Conservation (phyloP, 2,888 invertebrate genomes). For the Cephus sareptanus region DNA sequence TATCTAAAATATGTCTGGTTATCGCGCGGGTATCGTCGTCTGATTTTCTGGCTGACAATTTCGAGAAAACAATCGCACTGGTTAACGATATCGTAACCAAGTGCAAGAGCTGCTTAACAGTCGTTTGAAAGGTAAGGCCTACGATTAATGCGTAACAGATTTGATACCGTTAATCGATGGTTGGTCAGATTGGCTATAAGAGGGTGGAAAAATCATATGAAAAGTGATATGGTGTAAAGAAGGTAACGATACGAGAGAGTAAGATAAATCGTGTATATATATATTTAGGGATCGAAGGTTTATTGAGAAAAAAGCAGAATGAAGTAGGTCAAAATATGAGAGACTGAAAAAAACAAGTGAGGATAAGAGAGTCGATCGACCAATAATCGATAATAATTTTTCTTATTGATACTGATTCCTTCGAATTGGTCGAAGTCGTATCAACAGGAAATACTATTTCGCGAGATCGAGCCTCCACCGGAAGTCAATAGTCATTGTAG, state of each 20-base stretch:
- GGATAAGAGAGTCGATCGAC: not conserved
- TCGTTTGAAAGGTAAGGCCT: not conserved
- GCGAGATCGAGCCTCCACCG: not conserved
- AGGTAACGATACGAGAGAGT: not conserved
- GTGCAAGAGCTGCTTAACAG: not conserved
- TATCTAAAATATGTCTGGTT: constrained; percentile 59
- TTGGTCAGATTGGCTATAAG: not conserved
- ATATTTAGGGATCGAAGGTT: not conserved
- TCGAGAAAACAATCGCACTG: constrained; percentile 26
- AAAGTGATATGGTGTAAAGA: not conserved
- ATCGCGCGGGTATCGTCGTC: constrained; percentile 52
- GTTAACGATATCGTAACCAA: not conserved
- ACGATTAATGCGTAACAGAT: not conserved
- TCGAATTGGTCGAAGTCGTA: not conserved
- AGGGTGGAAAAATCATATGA: not conserved
- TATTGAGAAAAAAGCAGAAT: not conserved
- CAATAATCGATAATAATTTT: not conserved
- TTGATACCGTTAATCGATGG: not conserved
- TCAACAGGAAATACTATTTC: not conserved
- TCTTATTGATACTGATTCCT: not conserved
- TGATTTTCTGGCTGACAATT: constrained; percentile 56
- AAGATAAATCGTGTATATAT: not conserved
- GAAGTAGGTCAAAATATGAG: not conserved
- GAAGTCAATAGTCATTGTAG: not conserved
- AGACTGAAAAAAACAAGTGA: not conserved